Base-by-base conservation (phyloP, 1,140 invertebrate species). In the Euwallacea similis region DNA sequence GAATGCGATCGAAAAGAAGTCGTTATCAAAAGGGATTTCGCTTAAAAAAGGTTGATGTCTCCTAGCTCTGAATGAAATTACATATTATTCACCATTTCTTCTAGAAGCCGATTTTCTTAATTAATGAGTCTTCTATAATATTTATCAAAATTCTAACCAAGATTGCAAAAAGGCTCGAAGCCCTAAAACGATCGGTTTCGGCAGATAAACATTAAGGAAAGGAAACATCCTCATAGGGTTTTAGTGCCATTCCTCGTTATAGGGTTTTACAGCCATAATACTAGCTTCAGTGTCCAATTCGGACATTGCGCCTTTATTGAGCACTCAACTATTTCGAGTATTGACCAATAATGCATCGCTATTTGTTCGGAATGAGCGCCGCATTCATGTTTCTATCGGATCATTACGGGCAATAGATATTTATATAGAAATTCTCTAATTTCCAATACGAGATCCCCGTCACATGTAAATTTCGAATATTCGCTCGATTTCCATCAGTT, bases 271-370 rank as follows among this genome's bases (percentile, higher is more conserved):
- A 41, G 61, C 43, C 11, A 50, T 33, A 65, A 65, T 65, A 65
- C n/a, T 7, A 16, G 46, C 21, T 62, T 11, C 54, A 65, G 63
- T 65, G 63, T 65, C 63, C 63, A 54, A 46, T 63, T 63, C 42
- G 61, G 61, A 63, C 61, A 63, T 65, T 65, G 63, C 15, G 21
- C 63, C 15, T 53, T 54, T 65, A 65, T 65, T 41, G 63, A 54
- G 15, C 16, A 15, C 2, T 47, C 16, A 50, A 47, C 59, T 61
- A 42, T 63, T 47, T 47, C 7, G 61, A 63, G 44, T 63, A 63
- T 63, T 21, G 61, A 63, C 11, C 61, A 46, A 47, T 63, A 33
- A 33, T 33, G 21, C 21, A 33, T 33, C 21, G 21, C 21, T 33
- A 33, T 33, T 33, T 33, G 21, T 41, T 11, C 8, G 61, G 16